A percentile compares a stretch with the other conserved stretches of the same genome.
These are phyloP conservation scores for Nebria ingens DNA, from an alignment of 1,140 invertebrate genomes.

Conservation along the genomic window DNA sequence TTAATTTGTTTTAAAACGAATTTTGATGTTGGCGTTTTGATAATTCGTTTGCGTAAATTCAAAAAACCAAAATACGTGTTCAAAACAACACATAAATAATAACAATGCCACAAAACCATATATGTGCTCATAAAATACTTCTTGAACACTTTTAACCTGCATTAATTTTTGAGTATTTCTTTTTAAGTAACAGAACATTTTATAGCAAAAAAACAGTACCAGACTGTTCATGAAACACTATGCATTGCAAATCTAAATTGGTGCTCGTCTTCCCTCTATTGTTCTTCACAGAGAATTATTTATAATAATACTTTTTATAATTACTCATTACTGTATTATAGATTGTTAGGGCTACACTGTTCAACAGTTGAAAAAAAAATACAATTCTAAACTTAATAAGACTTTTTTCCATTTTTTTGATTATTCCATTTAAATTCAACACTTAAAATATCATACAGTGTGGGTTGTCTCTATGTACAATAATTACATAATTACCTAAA, in stretches of 20 bases:
- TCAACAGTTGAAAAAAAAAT: conserved; percentile 4
- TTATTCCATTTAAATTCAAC: background rate
- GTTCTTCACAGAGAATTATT: background rate
- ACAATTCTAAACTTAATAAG: conserved; percentile 5
- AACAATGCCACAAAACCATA: too few relatives aligned
- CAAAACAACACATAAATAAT: too few relatives aligned
- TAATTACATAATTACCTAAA: conserved; percentile 9
- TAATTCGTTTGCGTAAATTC: too few relatives aligned
- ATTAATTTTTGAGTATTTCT: too few relatives aligned
- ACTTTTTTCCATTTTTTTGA: background rate
- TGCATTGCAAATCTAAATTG: background rate
- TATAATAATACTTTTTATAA: background rate
- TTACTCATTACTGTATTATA: background rate
- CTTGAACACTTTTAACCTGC: too few relatives aligned
- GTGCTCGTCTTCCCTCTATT: background rate
- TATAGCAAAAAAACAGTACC: too few relatives aligned
- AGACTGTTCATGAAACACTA: background rate
- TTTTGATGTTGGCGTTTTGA: too few relatives aligned
- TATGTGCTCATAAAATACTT: too few relatives aligned
- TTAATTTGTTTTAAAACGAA: too few relatives aligned
- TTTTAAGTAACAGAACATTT: too few relatives aligned
- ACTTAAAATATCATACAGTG: background rate
- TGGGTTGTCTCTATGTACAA: conserved; percentile 4
- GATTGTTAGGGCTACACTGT: background rate
- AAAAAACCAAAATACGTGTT: too few relatives aligned